A percentile compares a stretch with the other conserved stretches of the same genome.
phyloP scores from a whole-genome alignment of 2,113 vertebrate genomes.

The Apistogramma diplotaenia region DNA sequence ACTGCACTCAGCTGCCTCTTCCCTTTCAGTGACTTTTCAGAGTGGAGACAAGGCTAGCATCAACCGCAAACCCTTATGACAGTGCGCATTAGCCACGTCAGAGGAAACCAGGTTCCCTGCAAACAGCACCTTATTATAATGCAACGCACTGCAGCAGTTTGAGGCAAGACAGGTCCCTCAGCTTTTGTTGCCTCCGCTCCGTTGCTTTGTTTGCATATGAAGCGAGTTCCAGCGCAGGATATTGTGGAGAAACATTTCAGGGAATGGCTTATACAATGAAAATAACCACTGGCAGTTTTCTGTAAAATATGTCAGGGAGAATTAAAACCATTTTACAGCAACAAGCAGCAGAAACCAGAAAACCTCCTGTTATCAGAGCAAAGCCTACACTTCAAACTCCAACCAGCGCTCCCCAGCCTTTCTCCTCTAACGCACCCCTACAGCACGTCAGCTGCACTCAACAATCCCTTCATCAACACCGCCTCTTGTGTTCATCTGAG shows the following conservation, averaged over 20 bases:
- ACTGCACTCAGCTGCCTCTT: not conserved
- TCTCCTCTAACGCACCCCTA: not conserved
- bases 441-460: not conserved
- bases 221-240: not conserved
- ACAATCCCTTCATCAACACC: no score
- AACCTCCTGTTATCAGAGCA: not conserved
- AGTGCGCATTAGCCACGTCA: conserved; percentile 46
- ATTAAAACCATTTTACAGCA: conserved; percentile 17
- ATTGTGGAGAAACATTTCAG: conserved; percentile 11
- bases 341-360: not conserved
- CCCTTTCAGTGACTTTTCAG: not conserved
- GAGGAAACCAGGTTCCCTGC: conserved; percentile 24
- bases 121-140: conserved; percentile 47
- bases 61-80: conserved; percentile 55
- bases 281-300: conserved; percentile 39
- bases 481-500: not conserved
- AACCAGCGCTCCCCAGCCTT: not conserved
- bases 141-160: not conserved
- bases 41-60: conserved; percentile 39
- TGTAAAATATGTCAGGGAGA: conserved; percentile 31
- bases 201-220: conserved; percentile 16
- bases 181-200: not conserved
- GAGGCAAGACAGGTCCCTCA: conserved; percentile 29
- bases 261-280: conserved; percentile 15
- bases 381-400: not conserved